Base-by-base conservation (phyloP, 2,797 vertebrate species). In the Enteromius mattozi region DNA sequence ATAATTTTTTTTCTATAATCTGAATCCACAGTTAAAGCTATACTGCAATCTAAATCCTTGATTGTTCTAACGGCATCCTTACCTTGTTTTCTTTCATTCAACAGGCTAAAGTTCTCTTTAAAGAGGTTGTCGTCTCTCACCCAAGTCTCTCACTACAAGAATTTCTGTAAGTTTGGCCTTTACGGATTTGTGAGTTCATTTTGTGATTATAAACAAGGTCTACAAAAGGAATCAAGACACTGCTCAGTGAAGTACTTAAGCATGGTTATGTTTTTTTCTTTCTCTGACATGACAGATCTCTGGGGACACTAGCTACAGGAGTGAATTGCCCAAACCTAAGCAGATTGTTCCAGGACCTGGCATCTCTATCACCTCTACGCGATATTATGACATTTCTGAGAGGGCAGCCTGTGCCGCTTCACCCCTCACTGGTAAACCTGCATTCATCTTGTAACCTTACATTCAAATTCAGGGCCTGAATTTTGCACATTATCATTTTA, bases 91-190 rank as follows among this genome's bases (percentile, higher is more conserved):
- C 42, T 42, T 69, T 16, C 45, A 86, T 77, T 90, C 45, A 84
- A 6, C 85, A 96, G 96, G 95, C 95, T 78, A 91, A 91, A 90
- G 90, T 92, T 5, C 92, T 96, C 80, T 94, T 95, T 85, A 91
- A 80, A 70, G 82, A 90, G 65, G 59, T 89, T 19, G 76, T 87
- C 80, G 59, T 88, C 1, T 59, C 24, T 4, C 86, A 87, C 14
- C 81, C 87, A 87, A 85, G 87, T 19, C 33, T 91, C 21, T 85
- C 88, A 49, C 61, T 79, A 47, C 66, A 85, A 4, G 59, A 89
- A 8, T 90, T 95, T 47, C 77, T 89, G 95, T 96, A 81, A 93
- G 95, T 93, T 72, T 33, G 8, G 6, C 14, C 61, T 82, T 42
- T 17, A 37, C 24, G 10, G 49, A 80, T 65, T 35, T 75, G 6